A percentile compares a stretch with the other conserved stretches of the same genome.
phyloP scores from a whole-genome alignment of 2,797 vertebrate genomes.

The Myiothlypis chrysogaster region DNA sequence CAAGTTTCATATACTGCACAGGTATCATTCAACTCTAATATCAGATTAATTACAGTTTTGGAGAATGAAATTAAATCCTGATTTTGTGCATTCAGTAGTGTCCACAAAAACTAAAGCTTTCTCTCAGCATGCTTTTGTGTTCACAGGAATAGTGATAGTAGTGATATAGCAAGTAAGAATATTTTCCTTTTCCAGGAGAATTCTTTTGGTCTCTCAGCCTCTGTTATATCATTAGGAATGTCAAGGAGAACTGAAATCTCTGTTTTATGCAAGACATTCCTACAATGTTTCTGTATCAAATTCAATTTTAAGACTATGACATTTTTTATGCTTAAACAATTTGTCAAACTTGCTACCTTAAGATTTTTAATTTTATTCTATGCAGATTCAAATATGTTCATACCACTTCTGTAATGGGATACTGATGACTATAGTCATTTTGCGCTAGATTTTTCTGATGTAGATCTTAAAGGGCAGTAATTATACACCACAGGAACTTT shows the following conservation, averaged over 20 bases:
- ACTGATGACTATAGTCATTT: neutral
- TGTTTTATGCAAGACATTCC: neutral
- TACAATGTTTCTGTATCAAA: neutral
- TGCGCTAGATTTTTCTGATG: neutral
- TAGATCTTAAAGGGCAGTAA: neutral
- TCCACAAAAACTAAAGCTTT: neutral
- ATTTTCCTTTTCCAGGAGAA: neutral
- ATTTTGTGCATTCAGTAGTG: neutral
- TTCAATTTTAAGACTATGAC: neutral
- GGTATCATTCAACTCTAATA: neutral
- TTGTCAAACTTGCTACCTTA: neutral
- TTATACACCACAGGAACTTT: neutral
- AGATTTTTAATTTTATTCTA: neutral
- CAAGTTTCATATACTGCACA: neutral
- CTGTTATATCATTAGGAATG: neutral
- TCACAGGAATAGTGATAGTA: neutral
- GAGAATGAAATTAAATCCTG: neutral
- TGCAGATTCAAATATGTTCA: neutral
- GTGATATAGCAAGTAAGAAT: neutral
- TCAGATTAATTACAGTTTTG: neutral
- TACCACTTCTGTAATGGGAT: neutral
- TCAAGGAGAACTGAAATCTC: neutral
- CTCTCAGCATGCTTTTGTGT: neutral
- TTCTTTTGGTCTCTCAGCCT: neutral
- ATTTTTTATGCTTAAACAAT: constrained; percentile 39